Percentiles rank a stretch among this genome's conserved stretches.
Evolutionary conservation across 1,140 invertebrate species (phyloP).

Genomic region (Piezodorus guildinii): DNA sequence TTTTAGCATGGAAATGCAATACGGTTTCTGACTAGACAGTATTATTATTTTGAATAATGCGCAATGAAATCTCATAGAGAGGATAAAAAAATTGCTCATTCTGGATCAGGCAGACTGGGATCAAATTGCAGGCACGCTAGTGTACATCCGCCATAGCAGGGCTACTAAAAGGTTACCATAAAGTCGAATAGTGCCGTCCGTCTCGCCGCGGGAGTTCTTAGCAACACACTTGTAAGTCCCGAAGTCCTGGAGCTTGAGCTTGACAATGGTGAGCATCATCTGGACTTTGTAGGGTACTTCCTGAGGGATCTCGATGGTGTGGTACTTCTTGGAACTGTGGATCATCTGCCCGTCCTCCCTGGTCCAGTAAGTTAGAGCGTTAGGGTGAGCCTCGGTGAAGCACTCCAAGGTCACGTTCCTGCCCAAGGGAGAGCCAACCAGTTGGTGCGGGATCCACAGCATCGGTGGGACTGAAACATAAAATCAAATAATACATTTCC

Average conservation of each 20-base stretch:
- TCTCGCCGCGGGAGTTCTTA: conserved; percentile 84
- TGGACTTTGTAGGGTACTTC: conserved; percentile 66
- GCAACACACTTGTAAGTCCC: conserved; percentile 85
- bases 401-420: conserved; percentile 77
- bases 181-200: conserved; percentile 77
- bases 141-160: too few species aligned
- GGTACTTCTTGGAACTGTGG: conserved; percentile 71
- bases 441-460: conserved; percentile 80
- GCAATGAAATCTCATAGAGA: too few species aligned
- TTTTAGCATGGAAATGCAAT: too few species aligned
- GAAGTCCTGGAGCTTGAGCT: conserved; percentile 63
- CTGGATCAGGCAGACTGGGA: too few species aligned
- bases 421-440: conserved; percentile 68
- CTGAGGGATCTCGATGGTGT: conserved; percentile 42
- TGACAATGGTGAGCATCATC: conserved; percentile 64
- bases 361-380: conserved; percentile 85
- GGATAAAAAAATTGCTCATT: too few species aligned
- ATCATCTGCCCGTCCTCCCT: conserved; percentile 78
- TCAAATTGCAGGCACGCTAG: too few species aligned
- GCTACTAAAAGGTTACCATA: conserved; percentile 53
- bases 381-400: conserved; percentile 80
- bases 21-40: too few species aligned
- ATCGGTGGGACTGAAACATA: conserved; percentile 72
- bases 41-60: too few species aligned
- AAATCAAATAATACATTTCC: too few species aligned